phyloP scores from a whole-genome alignment of 2,888 invertebrate genomes.

The Notocelia uddmanniana region DNA sequence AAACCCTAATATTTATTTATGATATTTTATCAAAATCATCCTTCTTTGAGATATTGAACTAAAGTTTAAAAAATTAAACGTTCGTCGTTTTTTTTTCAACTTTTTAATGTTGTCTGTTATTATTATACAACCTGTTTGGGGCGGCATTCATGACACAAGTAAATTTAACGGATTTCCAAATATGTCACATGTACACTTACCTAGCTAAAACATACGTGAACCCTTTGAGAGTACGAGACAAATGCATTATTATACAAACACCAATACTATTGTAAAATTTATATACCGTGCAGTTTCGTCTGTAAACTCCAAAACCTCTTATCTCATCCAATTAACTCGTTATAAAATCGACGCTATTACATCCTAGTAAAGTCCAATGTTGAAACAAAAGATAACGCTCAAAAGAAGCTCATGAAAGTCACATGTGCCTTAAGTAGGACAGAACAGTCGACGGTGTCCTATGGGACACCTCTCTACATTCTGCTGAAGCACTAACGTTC shows the following conservation, averaged over 20 bases:
- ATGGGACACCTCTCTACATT: constrained; percentile 8
- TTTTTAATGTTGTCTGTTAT: no score
- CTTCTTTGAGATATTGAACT: no score
- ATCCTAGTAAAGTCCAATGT: background rate
- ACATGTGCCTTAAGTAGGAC: constrained; percentile 15
- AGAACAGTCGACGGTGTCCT: constrained; percentile 17
- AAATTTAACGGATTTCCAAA: no score
- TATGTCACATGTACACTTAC: background rate
- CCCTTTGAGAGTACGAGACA: background rate
- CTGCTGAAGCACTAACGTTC: constrained; percentile 11
- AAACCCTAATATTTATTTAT: no score
- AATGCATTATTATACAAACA: background rate
- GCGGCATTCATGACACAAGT: no score
- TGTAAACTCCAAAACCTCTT: background rate
- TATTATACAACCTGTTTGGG: no score
- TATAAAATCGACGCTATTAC: background rate
- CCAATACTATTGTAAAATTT: background rate
- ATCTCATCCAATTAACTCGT: background rate
- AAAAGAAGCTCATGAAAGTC: background rate
- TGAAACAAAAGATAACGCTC: background rate
- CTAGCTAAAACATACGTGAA: background rate
- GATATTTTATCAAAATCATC: no score
- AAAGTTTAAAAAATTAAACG: no score
- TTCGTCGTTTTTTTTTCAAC: no score
- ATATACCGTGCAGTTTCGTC: background rate